phyloP scores from a whole-genome alignment of 2,113 vertebrate species.

The Callospermophilus lateralis region DNA sequence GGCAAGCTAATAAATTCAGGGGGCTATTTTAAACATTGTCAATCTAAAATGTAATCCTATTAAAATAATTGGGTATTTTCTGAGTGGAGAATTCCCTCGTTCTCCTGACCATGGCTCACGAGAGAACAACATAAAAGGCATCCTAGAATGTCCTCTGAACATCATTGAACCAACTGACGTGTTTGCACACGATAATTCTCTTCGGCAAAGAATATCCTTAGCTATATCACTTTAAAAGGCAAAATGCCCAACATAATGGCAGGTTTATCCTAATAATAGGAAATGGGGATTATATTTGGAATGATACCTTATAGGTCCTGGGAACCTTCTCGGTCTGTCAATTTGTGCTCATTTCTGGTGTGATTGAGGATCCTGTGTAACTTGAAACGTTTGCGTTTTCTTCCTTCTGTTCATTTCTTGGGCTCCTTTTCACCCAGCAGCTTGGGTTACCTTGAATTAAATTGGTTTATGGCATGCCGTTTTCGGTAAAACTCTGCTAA shows the following conservation, averaged over 20 bases:
- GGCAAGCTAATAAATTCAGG: conserved; percentile 86
- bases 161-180: conserved; percentile 40
- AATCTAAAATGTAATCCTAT: conserved; percentile 87
- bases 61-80: conserved; percentile 88
- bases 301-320: conserved; percentile 60
- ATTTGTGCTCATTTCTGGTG: conserved; percentile 68
- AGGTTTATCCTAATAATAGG: conserved; percentile 63
- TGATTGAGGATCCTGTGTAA: conserved; percentile 61
- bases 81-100: conserved; percentile 83
- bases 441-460: conserved; percentile 72
- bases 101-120: conserved; percentile 57
- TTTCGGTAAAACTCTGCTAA: conserved; percentile 67
- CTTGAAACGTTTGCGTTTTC: background rate
- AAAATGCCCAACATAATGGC: background rate
- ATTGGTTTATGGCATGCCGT: conserved; percentile 65
- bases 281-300: conserved; percentile 46
- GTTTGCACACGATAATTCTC: background rate
- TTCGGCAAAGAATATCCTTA: conserved; percentile 15
- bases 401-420: background rate
- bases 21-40: conserved; percentile 86
- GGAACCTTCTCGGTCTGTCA: conserved; percentile 56
- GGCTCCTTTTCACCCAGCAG: background rate
- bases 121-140: conserved; percentile 78
- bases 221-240: background rate
- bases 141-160: conserved; percentile 79